phyloP scores from a whole-genome alignment of 2,797 vertebrate species.

The Kryptolebias ocellatus region DNA sequence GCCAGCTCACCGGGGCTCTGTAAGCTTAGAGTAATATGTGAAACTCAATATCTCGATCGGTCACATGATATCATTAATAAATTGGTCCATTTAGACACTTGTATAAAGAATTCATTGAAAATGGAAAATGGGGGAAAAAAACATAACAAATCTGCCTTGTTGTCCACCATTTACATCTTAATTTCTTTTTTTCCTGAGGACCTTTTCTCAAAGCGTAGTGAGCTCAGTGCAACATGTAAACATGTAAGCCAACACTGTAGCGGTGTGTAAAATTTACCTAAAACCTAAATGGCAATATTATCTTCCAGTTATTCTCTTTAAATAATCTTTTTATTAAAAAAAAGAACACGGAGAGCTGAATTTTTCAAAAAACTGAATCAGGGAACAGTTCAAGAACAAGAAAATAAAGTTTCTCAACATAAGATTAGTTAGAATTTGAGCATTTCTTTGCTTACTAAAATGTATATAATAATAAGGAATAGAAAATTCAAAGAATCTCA shows the following conservation, averaged over 20 bases:
- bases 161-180: slow-evolving; percentile 26
- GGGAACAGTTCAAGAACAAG: too few relatives aligned
- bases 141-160: slow-evolving; percentile 10
- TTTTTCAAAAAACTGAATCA: too few relatives aligned
- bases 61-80: slow-evolving; percentile 23
- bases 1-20: slow-evolving; percentile 27
- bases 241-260: too few relatives aligned
- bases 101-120: slow-evolving; percentile 30
- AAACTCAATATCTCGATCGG: slow-evolving; percentile 36
- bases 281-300: background rate
- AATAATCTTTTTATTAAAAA: background rate
- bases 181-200: background rate
- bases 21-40: slow-evolving; percentile 37
- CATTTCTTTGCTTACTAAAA: background rate
- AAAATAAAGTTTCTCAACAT: background rate
- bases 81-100: slow-evolving; percentile 13
- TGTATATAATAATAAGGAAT: too few relatives aligned
- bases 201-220: too few relatives aligned
- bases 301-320: background rate
- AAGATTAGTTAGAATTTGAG: background rate
- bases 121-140: slow-evolving; percentile 34
- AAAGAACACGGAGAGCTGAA: too few relatives aligned
- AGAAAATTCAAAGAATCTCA: too few relatives aligned
- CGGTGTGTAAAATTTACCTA: too few relatives aligned
- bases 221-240: too few relatives aligned